Evolutionary conservation across 64 coral and sea anemone genomes (phyloP), one percentile per base, ranked within the genome.

Genomic region (Montipora cactus): DNA sequence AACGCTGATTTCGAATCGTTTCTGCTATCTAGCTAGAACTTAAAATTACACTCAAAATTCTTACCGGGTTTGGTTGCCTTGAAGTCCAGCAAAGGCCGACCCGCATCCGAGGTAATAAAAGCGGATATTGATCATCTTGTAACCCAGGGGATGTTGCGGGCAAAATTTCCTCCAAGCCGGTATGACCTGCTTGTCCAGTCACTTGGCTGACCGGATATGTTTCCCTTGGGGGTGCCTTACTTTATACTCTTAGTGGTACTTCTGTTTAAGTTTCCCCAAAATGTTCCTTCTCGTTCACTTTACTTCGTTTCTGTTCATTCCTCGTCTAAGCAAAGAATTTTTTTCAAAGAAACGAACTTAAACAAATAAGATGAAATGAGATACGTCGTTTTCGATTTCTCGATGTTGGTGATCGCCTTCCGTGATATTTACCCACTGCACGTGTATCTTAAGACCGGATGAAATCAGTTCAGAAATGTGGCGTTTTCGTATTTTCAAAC

Each of bases 41-140:
- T 2, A 84, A 49, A 86, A 86, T 23, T 22, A 72, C 22, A 4
- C 16, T 84, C 25, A 47, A 18, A 72, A 49, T 71, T 22, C 66
- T 8, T 71, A 86, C 82, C 82, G n/a, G 18, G 44, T 70, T 72
- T 50, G 82, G 82, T 8, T 48, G 66, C 47, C 66, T 47, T 49
- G 64, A 86, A 86, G 82, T 71, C 82, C 82, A 50, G 64, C 82
- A 70, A 49, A 51, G 64, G 82, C 8, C 64, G 10, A 50, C 8
- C 66, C 64, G 66, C 82, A 50, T 45, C 19, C 16, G 82, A 12
- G 47, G 62, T 47, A 84, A 84, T 84, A 68, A 47, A 71, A 72
- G 66, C 66, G 82, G 66, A 86, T 86, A 86, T 71, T 71, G 82
- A 44, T 84, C 81, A 84, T 84, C 44, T 46, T 67, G 81, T 84